Evolutionary conservation across 2,888 invertebrate species (phyloP).

Genomic region (Willowsia nigromaculata): DNA sequence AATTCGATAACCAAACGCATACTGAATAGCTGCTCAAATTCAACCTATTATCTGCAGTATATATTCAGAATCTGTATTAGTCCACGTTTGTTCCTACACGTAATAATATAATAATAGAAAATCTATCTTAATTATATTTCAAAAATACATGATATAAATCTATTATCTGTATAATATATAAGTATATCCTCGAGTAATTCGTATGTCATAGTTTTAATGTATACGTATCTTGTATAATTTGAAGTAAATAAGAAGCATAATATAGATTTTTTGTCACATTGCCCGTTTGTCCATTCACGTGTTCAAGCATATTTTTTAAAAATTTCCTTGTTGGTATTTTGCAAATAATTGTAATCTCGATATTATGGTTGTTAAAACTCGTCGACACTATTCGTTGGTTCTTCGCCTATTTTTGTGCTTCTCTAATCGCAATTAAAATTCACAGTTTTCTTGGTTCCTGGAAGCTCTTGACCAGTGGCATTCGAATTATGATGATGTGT

Average conservation of each 20-base stretch:
- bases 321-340: not conserved
- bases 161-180: not conserved
- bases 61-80: no score
- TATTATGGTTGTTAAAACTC: not conserved
- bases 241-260: no score
- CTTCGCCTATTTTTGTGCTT: not conserved
- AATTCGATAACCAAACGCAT: no score
- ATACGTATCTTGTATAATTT: not conserved
- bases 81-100: no score
- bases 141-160: conserved; percentile 41
- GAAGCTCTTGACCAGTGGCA: conserved; percentile 65
- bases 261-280: no score
- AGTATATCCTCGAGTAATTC: not conserved
- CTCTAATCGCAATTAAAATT: conserved; percentile 67
- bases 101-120: not conserved
- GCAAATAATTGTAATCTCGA: not conserved
- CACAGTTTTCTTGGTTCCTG: conserved; percentile 70
- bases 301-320: no score
- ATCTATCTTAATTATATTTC: not conserved
- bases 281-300: no score
- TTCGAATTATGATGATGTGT: conserved; percentile 53
- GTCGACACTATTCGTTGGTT: not conserved
- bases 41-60: no score
- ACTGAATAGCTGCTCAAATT: no score
- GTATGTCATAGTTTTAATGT: not conserved